Base-by-base conservation (phyloP, 2,888 invertebrate species). In the Ormyrus rosae region DNA sequence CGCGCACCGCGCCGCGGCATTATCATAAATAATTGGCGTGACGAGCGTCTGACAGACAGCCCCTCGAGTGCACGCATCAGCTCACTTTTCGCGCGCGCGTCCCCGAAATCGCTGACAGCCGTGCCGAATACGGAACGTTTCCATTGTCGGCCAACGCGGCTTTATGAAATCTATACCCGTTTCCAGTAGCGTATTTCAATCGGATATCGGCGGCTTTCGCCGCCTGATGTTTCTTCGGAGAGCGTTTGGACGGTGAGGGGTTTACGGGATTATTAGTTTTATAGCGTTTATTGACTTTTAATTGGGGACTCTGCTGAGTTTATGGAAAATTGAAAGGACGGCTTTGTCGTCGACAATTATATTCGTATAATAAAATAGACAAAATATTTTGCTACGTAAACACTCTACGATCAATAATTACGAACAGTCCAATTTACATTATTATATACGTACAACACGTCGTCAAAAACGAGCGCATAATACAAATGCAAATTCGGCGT, bases 1-100 rank as follows among this genome's bases (percentile, higher is more conserved):
- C 11, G 7, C 53, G 6, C 13, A 5, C 34, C 50, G 50, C 48
- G 56, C 10, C 19, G 19, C n/a, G n/a, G 7, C 13, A 80, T 77
- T 80, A 82, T 76, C 80, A 82, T 77, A 77, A 77, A 78, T 82
- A 78, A 82, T 82, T 77, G 76, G 71, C 73, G 53, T 80, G 82
- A 80, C 78, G 79, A 67, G 77, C 68, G 73, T 10, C 63, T 78
- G 82, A 82, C 77, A 74, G 73, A 46, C 77, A 60, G 60, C 63
- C 76, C 72, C 46, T 53, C 6, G 55, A 34, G 70, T 45, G 4
- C 46, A 51, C 8, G 19, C 19, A 10, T 34, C 34, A 34, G 34
- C 53, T 56, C 50, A 34, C 61, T 63, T 63, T 69, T 70, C 58
- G 55, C 53, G 13, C 53, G 13, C 46, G n/a, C 56, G 11, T 55